phyloP scores from a whole-genome alignment of 2,113 vertebrate genomes.

The Pollachius pollachius region DNA sequence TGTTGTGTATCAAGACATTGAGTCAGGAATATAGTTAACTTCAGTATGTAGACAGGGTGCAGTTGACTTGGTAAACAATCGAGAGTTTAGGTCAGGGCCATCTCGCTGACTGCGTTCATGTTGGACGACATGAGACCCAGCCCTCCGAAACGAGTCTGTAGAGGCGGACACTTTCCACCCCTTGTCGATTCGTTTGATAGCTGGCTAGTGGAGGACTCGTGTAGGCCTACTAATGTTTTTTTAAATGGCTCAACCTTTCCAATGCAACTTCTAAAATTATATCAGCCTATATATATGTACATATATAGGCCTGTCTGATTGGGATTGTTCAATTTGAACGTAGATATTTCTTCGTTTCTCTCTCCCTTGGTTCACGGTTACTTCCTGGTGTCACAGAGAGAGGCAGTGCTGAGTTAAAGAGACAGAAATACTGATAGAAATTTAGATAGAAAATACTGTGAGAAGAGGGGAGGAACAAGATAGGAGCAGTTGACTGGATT shows the following conservation, averaged over 20 bases:
- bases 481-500: conserved; percentile 78
- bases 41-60: neutral
- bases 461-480: conserved; percentile 70
- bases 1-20: too few relatives aligned
- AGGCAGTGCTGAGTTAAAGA: conserved; percentile 89
- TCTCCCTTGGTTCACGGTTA: conserved; percentile 61
- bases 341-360: conserved; percentile 47
- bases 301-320: conserved; percentile 13
- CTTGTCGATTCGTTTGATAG: conserved; percentile 27
- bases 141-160: conserved; percentile 12
- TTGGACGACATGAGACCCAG: too few relatives aligned
- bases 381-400: conserved; percentile 85
- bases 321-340: conserved; percentile 59
- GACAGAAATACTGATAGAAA: conserved; percentile 82
- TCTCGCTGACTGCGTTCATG: too few relatives aligned
- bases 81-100: neutral
- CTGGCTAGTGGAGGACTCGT: conserved; percentile 18
- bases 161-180: conserved; percentile 22
- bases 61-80: neutral
- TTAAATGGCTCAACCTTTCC: conserved; percentile 15
- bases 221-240: neutral
- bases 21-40: neutral
- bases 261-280: conserved; percentile 45
- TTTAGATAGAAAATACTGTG: conserved; percentile 80
- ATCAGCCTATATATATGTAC: neutral